Evolutionary conservation across 2,797 vertebrate species (phyloP).

Genomic region (Centropyge bicolor): DNA sequence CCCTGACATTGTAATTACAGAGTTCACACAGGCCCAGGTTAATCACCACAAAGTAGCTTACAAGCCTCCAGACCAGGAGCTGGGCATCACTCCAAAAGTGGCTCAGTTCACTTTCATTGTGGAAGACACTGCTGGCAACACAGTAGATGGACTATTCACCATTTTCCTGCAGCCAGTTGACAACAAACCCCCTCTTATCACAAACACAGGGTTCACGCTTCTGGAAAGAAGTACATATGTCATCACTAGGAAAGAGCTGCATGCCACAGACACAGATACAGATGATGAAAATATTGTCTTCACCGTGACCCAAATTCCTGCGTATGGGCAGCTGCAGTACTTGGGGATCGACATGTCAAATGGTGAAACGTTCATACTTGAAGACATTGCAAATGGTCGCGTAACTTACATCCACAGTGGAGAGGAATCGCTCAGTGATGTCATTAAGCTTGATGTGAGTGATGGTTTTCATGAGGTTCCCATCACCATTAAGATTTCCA

Average conservation of each 20-base stretch:
- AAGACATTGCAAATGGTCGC: constrained; percentile 84
- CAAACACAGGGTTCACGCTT: constrained; percentile 88
- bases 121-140: constrained; percentile 89
- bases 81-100: constrained; percentile 89
- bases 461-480: constrained; percentile 89
- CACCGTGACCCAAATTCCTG: constrained; percentile 84
- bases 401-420: constrained; percentile 87
- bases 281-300: constrained; percentile 88
- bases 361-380: constrained; percentile 87
- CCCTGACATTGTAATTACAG: constrained; percentile 80
- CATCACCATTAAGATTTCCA: constrained; percentile 85
- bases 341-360: constrained; percentile 84
- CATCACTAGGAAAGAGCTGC: constrained; percentile 87
- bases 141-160: constrained; percentile 87
- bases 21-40: constrained; percentile 92
- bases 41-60: constrained; percentile 93
- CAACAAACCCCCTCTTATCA: constrained; percentile 90
- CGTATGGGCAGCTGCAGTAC: constrained; percentile 85
- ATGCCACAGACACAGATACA: constrained; percentile 89
- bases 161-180: constrained; percentile 91
- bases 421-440: constrained; percentile 85
- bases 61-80: constrained; percentile 88
- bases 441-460: constrained; percentile 87
- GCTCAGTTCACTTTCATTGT: constrained; percentile 90
- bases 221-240: constrained; percentile 85